A percentile compares a stretch with the other conserved stretches of the same genome.
Conservation (phyloP, 2,888 invertebrate species). For the Tachina fera region DNA sequence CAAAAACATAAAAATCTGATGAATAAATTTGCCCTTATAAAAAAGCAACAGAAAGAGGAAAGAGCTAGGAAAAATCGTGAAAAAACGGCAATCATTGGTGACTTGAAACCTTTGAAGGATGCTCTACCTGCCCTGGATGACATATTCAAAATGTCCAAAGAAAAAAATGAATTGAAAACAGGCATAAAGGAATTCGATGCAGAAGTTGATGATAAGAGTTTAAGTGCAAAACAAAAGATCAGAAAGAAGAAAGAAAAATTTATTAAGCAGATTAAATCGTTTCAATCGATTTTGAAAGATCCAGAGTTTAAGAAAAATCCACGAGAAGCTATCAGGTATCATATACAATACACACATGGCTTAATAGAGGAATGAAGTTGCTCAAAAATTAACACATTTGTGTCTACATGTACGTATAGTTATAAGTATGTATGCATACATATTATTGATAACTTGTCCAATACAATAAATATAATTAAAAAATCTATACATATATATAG, state of each 20-base stretch:
- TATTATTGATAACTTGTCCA: neutral
- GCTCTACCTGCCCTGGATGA: constrained; percentile 80
- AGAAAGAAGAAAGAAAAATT: constrained; percentile 77
- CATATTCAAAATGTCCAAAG: constrained; percentile 77
- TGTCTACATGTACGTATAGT: too few species aligned
- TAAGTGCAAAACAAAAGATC: constrained; percentile 78
- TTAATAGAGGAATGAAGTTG: constrained; percentile 60
- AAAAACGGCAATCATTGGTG: constrained; percentile 78
- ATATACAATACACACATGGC: constrained; percentile 79
- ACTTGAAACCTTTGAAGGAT: constrained; percentile 80
- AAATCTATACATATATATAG: too few species aligned
- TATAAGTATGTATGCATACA: too few species aligned
- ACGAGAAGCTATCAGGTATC: constrained; percentile 78
- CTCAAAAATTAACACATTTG: neutral
- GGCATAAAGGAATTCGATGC: constrained; percentile 66
- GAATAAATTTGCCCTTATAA: constrained; percentile 77
- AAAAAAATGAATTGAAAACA: constrained; percentile 73
- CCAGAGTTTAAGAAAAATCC: constrained; percentile 80
- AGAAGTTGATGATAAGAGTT: constrained; percentile 39
- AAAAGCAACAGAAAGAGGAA: constrained; percentile 78
- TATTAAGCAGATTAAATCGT: constrained; percentile 76
- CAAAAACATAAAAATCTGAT: constrained; percentile 79
- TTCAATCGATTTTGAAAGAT: constrained; percentile 78
- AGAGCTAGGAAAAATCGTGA: constrained; percentile 77
- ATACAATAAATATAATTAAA: too few species aligned